Conservation (phyloP, 35 echinoderm and acorn worm genomes). For the Heliocidaris erythrogramma region DNA sequence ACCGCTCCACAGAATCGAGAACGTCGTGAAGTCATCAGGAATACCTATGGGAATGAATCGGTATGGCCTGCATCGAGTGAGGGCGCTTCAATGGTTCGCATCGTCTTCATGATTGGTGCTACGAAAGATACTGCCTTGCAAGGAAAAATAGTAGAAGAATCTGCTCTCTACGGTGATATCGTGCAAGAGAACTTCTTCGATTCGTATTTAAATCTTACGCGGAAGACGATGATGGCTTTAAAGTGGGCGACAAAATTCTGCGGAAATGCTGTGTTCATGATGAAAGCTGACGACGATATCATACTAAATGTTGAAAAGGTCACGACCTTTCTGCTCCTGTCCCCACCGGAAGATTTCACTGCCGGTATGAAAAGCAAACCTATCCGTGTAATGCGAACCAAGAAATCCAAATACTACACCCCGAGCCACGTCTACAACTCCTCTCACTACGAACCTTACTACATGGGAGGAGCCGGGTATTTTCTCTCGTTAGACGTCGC, state of each 20-base stretch:
- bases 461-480: slow-evolving; percentile 51
- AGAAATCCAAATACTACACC: slow-evolving; percentile 54
- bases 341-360: slow-evolving; percentile 10
- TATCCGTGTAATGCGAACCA: background rate
- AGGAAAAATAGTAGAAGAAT: slow-evolving; percentile 14
- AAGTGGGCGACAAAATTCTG: slow-evolving; percentile 59
- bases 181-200: slow-evolving; percentile 58
- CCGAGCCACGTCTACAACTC: slow-evolving; percentile 45
- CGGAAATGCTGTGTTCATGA: slow-evolving; percentile 41
- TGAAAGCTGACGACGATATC: slow-evolving; percentile 74
- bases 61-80: background rate
- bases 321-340: background rate
- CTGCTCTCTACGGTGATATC: slow-evolving; percentile 47
- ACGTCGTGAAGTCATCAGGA: slow-evolving; percentile 33
- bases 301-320: slow-evolving; percentile 59
- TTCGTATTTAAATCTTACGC: slow-evolving; percentile 60
- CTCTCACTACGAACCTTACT: slow-evolving; percentile 46
- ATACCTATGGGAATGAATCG: background rate
- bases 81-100: slow-evolving; percentile 22
- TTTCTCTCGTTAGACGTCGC: slow-evolving; percentile 61
- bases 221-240: slow-evolving; percentile 67
- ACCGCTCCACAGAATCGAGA: slow-evolving; percentile 28
- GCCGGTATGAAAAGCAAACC: slow-evolving; percentile 3
- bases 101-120: slow-evolving; percentile 48
- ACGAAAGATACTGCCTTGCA: background rate